These are phyloP conservation scores for Eilema depressum DNA, from an alignment of 2,888 invertebrate species.

Conservation along the genomic window DNA sequence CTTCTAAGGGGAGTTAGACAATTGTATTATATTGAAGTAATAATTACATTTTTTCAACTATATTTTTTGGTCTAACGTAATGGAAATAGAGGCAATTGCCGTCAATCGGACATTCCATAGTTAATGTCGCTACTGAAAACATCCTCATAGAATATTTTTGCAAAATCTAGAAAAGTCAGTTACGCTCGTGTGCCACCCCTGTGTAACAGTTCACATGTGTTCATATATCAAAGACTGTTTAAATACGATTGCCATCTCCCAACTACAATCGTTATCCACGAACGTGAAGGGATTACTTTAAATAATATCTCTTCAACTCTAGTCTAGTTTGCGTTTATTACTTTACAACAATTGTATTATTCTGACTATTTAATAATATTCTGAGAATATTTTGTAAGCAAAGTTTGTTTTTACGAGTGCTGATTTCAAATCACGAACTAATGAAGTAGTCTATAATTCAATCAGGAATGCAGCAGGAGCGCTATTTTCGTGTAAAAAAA, in stretches of 20 bases:
- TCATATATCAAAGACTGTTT: conserved; percentile 1
- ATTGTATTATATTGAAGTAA: too few relatives aligned
- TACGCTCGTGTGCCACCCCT: neutral
- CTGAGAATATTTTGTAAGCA: neutral
- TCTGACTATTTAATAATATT: neutral
- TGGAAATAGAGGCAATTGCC: too few relatives aligned
- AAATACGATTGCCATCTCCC: neutral
- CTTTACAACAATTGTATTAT: neutral
- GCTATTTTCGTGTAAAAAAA: too few relatives aligned
- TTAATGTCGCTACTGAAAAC: too few relatives aligned
- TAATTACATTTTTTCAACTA: too few relatives aligned
- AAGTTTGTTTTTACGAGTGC: neutral
- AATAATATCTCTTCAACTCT: neutral
- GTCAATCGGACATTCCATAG: too few relatives aligned
- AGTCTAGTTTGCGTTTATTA: neutral
- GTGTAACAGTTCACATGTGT: neutral
- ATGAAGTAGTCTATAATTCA: too few relatives aligned
- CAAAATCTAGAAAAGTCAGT: neutral
- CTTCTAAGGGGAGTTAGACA: too few relatives aligned
- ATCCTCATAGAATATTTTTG: too few relatives aligned
- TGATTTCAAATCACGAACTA: too few relatives aligned
- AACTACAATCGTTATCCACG: neutral
- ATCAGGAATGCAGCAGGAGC: too few relatives aligned
- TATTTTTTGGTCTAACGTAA: too few relatives aligned
- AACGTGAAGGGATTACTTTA: neutral